phyloP scores from a whole-genome alignment of 2,113 vertebrate species.

The Suricata suricatta region DNA sequence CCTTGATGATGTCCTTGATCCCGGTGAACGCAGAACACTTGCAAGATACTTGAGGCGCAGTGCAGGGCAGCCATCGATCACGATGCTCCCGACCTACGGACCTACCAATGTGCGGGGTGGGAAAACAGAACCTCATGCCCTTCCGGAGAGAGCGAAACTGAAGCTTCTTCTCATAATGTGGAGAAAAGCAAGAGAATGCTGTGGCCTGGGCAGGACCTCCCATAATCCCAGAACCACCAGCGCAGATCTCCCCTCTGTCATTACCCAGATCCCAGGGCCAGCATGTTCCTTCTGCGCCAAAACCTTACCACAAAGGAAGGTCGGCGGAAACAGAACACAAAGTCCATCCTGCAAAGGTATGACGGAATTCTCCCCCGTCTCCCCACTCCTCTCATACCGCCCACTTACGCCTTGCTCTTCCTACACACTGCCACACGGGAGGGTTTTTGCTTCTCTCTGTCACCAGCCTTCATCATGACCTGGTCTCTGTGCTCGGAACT shows the following conservation, averaged over 20 bases:
- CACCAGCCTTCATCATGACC: background rate
- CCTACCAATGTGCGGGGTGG: accelerated
- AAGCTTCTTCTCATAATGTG: background rate
- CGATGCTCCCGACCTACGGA: background rate
- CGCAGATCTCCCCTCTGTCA: background rate
- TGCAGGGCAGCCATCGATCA: background rate
- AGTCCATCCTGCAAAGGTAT: background rate
- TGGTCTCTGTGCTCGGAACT: background rate
- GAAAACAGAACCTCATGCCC: background rate
- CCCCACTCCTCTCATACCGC: background rate
- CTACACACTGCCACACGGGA: background rate
- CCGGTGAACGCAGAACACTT: background rate
- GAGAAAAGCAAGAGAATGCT: background rate
- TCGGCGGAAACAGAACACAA: no score
- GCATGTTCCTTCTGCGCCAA: background rate
- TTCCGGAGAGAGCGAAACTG: background rate
- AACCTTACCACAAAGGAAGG: background rate
- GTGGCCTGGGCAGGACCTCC: background rate
- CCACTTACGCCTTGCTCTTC: background rate
- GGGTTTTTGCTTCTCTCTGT: background rate
- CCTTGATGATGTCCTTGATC: background rate
- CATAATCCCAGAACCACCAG: background rate
- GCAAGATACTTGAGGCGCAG: background rate
- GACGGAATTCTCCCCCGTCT: background rate
- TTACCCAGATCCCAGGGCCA: background rate